These are phyloP conservation scores for Charina bottae DNA, from an alignment of 2,113 vertebrate species.

Conservation along the genomic window DNA sequence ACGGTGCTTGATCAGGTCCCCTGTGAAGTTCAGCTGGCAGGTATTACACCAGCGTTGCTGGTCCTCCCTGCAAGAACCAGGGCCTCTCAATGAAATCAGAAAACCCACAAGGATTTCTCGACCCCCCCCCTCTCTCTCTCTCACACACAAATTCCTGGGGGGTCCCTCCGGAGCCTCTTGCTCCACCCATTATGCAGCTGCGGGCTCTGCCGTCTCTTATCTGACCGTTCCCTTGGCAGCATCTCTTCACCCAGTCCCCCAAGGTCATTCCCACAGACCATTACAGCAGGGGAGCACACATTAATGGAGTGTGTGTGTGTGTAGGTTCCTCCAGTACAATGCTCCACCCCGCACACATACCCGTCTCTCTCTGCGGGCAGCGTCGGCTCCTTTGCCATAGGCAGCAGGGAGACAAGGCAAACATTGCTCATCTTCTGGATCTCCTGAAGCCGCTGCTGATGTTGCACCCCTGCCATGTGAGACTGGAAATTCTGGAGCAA, in stretches of 20 bases:
- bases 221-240: too few relatives aligned
- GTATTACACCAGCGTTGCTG: conserved; percentile 88
- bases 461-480: conserved; percentile 88
- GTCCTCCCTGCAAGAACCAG: conserved; percentile 74
- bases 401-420: conserved; percentile 90
- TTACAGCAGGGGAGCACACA: neutral
- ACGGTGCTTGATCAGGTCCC: conserved; percentile 89
- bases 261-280: too few relatives aligned
- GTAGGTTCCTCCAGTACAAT: neutral
- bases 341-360: conserved; percentile 65
- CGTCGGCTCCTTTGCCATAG: conserved; percentile 85
- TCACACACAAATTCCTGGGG: too few relatives aligned
- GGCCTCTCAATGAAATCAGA: neutral
- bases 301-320: neutral
- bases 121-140: too few relatives aligned
- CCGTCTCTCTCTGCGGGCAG: conserved; percentile 75
- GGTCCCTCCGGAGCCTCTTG: too few relatives aligned
- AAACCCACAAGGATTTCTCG: neutral
- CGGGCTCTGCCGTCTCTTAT: too few relatives aligned
- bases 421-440: conserved; percentile 92
- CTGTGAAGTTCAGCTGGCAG: conserved; percentile 87
- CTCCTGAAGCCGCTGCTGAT: conserved; percentile 92
- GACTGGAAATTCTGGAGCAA: conserved; percentile 87
- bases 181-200: too few relatives aligned
- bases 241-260: too few relatives aligned